Percentiles rank a stretch among this genome's conserved stretches.
Evolutionary conservation across 2,113 vertebrate species (phyloP).

Genomic region (Varanus salvator): DNA sequence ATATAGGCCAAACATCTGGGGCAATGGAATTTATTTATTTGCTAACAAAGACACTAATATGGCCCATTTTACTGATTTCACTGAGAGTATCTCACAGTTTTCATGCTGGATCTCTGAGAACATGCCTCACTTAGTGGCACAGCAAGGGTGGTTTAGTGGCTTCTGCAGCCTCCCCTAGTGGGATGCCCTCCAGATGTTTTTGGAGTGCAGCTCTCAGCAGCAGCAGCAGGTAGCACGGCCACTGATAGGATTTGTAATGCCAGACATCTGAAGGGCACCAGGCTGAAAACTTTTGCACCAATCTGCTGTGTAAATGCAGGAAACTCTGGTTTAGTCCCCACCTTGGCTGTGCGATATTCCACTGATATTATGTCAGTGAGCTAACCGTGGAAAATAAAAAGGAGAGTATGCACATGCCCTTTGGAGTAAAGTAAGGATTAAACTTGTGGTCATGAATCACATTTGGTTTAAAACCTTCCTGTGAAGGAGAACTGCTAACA

Average conservation of each 20-base stretch:
- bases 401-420: not conserved
- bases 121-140: not conserved
- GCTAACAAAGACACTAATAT: slow-evolving; percentile 7
- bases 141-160: not conserved
- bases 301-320: not conserved
- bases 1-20: slow-evolving; percentile 22
- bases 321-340: not conserved
- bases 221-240: too few relatives aligned
- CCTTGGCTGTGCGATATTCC: not conserved
- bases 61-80: not conserved
- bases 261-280: too few relatives aligned
- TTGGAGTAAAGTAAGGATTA: not conserved
- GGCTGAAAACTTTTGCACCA: too few relatives aligned
- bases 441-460: not conserved
- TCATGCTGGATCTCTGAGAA: rapidly evolving
- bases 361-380: not conserved
- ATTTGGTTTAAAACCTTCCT: not conserved
- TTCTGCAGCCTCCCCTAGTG: too few relatives aligned
- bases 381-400: not conserved
- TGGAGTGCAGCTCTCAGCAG: too few relatives aligned
- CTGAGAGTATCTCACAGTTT: not conserved
- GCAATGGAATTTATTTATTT: not conserved
- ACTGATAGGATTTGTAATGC: too few relatives aligned
- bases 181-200: too few relatives aligned
- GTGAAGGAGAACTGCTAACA: rapidly evolving